Conservation (phyloP, 2,888 invertebrate species). For the Cantharis rustica region DNA sequence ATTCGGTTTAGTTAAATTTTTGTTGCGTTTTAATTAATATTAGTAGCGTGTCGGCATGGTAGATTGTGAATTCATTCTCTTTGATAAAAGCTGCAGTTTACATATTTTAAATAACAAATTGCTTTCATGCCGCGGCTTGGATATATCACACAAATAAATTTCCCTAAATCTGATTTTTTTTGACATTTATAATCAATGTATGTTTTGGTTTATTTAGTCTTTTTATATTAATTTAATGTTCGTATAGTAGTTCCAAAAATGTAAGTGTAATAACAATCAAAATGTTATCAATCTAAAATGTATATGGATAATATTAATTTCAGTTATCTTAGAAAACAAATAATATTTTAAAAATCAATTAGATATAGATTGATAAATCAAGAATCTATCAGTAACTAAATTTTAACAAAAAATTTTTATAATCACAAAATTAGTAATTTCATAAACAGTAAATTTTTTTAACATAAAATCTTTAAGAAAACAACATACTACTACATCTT, state of each 20-base stretch:
- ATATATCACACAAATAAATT: not conserved
- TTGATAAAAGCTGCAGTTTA: not conserved
- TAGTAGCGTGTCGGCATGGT: not conserved
- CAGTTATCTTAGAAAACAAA: no score
- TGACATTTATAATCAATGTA: not conserved
- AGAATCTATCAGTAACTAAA: no score
- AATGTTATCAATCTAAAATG: not conserved
- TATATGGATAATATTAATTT: no score
- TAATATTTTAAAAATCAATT: no score
- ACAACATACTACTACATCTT: not conserved
- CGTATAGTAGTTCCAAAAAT: no score
- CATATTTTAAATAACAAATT: conserved; percentile 4
- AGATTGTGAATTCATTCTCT: not conserved
- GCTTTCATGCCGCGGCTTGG: not conserved
- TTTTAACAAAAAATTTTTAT: not conserved
- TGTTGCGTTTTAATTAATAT: not conserved
- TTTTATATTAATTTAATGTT: not conserved
- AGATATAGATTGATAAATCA: no score
- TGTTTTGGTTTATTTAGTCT: not conserved
- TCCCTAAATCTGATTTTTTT: not conserved
- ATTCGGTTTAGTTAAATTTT: not conserved
- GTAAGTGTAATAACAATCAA: not conserved
- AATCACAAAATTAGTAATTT: not conserved
- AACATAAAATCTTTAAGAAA: not conserved
- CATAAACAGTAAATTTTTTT: not conserved